Evolutionary conservation across 1,140 invertebrate genomes (phyloP).

Genomic region (Drosophila bocqueti): DNA sequence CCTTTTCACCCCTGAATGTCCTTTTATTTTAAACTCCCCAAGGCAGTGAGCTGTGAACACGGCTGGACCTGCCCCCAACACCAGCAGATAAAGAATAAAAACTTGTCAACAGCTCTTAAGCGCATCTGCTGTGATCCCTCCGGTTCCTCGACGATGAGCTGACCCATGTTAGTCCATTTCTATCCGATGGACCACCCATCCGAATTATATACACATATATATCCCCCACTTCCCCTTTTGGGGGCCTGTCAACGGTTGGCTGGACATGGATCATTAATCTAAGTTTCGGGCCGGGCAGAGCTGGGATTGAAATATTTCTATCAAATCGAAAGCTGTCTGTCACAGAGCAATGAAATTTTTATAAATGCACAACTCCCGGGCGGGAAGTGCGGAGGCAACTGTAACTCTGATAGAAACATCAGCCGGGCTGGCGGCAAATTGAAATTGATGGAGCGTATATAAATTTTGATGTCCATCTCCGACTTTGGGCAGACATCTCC

Average conservation of each 20-base stretch:
- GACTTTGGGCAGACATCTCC: conserved; percentile 23
- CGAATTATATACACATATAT: not conserved
- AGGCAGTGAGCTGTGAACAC: conserved; percentile 10
- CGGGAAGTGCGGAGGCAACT: conserved; percentile 6
- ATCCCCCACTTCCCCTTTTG: not conserved
- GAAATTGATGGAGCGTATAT: conserved; percentile 76
- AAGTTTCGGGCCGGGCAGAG: conserved; percentile 51
- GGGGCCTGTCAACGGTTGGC: conserved; percentile 62
- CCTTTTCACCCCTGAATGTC: conserved; percentile 9
- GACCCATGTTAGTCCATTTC: conserved; percentile 43
- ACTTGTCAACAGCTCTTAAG: conserved; percentile 66
- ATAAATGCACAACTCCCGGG: conserved; percentile 68
- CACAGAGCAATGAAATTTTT: conserved; percentile 82
- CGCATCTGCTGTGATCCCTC: conserved; percentile 12
- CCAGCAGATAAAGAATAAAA: conserved; percentile 21
- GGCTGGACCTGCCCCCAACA: conserved; percentile 3
- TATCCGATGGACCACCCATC: conserved; percentile 37
- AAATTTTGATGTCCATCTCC: conserved; percentile 67
- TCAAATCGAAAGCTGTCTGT: conserved; percentile 83
- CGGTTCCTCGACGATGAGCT: conserved; percentile 13
- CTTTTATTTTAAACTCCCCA: not conserved
- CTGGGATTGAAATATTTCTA: conserved; percentile 81
- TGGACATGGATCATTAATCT: conserved; percentile 76
- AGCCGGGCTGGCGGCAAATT: conserved; percentile 57
- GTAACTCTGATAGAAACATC: conserved; percentile 70